Evolutionary conservation across 2,113 vertebrate genomes (phyloP), one percentile per base, ranked within the genome.

Genomic region (Antechinus stuartii): DNA sequence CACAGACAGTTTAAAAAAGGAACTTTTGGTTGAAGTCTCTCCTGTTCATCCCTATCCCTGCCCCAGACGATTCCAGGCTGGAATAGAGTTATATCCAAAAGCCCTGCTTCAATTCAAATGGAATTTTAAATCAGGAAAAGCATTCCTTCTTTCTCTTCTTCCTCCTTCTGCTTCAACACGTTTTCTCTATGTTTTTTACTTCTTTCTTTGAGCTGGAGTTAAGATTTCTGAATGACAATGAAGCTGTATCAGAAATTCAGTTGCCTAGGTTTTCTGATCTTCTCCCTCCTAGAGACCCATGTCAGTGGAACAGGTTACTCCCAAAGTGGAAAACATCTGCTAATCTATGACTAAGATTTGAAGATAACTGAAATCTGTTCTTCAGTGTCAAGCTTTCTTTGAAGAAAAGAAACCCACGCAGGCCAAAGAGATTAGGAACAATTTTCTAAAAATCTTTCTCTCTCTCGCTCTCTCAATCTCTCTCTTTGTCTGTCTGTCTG

Each of bases 361-460:
- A 19, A 46, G 19, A n/a, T 76, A n/a, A 76, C 35, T n/a, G 35
- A n/a, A 76, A 76, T 76, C 61, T n/a, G 1, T 19, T 3, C 12
- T 76, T 76, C 35, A n/a, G 61, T n/a, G 14, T 76, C 8, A 26
- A 19, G 61, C n/a, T n/a, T 76, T 14, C 61, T 76, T 76, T 76
- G 35, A n/a, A 35, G 68, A n/a, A n/a, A n/a, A 76, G 16, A 54
- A 8, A 47, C 42, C 10, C n/a, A 16, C 22, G 35, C 89, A 54
- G 22, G 54, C 91, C 27, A 30, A 93, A 10, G 90, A 91, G 93
- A 91, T 24, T 61, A 25, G 53, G 91, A 94, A 94, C n/a, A 91
- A 96, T 94, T 68, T n/a, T 57, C 95, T 95, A 93, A n/a, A 91
- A 95, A 95, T 68, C n/a, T 12, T 0, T 92, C 89, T 95, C 93